phyloP scores from a whole-genome alignment of 30 jellyfish, hydroid and myxozoan genomes.

The Chironex yamaguchii region DNA sequence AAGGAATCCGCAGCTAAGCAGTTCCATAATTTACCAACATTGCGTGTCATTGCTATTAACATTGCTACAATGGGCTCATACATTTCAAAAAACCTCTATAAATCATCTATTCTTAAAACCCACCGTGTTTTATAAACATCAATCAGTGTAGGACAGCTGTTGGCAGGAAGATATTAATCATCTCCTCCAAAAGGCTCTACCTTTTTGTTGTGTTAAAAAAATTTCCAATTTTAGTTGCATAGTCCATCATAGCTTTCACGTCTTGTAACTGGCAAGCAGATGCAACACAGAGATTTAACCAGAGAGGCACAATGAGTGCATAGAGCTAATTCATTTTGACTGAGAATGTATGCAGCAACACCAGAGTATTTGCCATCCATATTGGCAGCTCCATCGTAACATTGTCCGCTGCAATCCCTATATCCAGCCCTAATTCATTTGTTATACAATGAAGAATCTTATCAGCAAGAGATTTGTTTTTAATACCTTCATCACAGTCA shows the following conservation, averaged over 20 bases:
- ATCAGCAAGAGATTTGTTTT: slow-evolving; percentile 3
- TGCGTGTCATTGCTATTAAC: background rate
- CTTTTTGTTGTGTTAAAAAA: background rate
- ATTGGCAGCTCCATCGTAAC: slow-evolving; percentile 51
- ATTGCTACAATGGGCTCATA: background rate
- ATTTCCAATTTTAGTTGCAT: slow-evolving; percentile 1
- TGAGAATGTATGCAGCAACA: background rate
- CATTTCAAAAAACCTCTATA: slow-evolving; percentile 11
- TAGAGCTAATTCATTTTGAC: background rate
- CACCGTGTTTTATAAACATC: slow-evolving; percentile 20
- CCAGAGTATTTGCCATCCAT: slow-evolving; percentile 44
- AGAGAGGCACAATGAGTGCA: slow-evolving; percentile 16
- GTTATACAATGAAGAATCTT: background rate
- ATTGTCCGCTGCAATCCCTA: slow-evolving; percentile 8
- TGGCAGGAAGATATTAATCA: background rate
- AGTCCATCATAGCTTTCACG: slow-evolving; percentile 1
- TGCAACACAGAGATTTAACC: slow-evolving; percentile 27
- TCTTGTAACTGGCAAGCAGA: slow-evolving; percentile 11
- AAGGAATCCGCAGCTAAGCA: background rate
- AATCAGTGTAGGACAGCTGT: background rate
- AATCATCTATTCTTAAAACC: slow-evolving; percentile 3
- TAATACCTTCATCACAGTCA: background rate
- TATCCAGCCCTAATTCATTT: slow-evolving; percentile 14
- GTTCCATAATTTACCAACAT: background rate
- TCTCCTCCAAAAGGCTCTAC: background rate